Conservation (phyloP, 37 sponge, comb jelly and placozoan genomes). For the Mnemiopsis leidyi region DNA sequence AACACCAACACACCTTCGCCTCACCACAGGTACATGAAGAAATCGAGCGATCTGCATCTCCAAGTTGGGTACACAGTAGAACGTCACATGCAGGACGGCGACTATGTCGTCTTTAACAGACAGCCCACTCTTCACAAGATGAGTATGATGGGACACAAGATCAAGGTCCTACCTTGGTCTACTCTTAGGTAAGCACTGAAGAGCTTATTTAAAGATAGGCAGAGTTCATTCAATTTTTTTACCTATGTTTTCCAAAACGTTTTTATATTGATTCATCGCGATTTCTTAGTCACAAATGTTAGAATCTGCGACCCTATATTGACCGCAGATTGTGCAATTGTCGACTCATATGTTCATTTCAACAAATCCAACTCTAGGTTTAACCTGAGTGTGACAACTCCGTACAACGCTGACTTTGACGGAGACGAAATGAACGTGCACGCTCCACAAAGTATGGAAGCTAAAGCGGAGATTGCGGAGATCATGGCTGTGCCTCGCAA, state of each 20-base stretch:
- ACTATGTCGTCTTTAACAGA: conserved; percentile 94
- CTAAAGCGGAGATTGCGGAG: conserved; percentile 90
- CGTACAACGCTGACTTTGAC: conserved; percentile 99
- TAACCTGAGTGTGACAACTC: conserved; percentile 92
- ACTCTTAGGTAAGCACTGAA: too few relatives aligned
- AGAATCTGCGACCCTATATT: too few relatives aligned
- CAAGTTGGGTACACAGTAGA: conserved; percentile 87
- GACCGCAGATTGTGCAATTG: too few relatives aligned
- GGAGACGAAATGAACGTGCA: conserved; percentile 99
- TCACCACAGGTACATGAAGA: conserved; percentile 74
- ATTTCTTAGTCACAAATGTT: too few relatives aligned
- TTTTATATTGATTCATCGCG: too few relatives aligned
- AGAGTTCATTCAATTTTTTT: too few relatives aligned
- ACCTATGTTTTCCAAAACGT: too few relatives aligned
- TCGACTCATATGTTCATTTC: not conserved
- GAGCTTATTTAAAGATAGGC: too few relatives aligned
- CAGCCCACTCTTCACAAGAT: conserved; percentile 99
- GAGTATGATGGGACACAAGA: conserved; percentile 99
- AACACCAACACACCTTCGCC: too few relatives aligned
- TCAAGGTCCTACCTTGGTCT: conserved; percentile 97
- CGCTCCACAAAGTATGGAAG: conserved; percentile 96
- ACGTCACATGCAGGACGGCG: conserved; percentile 76
- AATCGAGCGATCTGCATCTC: conserved; percentile 92
- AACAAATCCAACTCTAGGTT: not conserved
- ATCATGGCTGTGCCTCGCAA: conserved; percentile 85